Base-by-base conservation (phyloP, 2,888 invertebrate species). In the Torymus texanus region DNA sequence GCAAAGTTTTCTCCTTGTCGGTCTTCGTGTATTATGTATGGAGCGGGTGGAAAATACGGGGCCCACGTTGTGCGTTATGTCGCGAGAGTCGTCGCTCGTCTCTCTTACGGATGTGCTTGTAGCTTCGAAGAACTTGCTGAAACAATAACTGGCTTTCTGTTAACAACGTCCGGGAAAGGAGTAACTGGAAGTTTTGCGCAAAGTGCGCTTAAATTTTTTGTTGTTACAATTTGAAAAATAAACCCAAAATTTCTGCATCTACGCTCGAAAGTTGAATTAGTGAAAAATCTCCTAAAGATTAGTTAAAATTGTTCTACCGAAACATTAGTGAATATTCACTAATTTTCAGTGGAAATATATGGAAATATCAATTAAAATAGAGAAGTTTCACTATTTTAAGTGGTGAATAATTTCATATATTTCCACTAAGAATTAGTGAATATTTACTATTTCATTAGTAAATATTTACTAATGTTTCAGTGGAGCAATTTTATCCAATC, bases 1-100 rank as follows among this genome's bases (percentile, higher is more conserved):
- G 75, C 68, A 75, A 75, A 75, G 55, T 75, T 75, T 75, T 68
- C 75, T 68, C 41, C 68, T 58, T 56, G 61, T 63, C 56, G 55
- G 12, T 41, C 14, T 41, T n/a, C 12, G 12, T 62, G 41, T 63
- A 59, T 16, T 63, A 41, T 63, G n/a, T 63, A 65, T 65, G 18
- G 50, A 51, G 41, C 41, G 41, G 41, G 8, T 18, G 41, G 12
- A 12, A 63, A 63, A 41, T 41, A 0, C n/a, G 13, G 13, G 65
- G 16, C 50, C 16, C 53, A 16, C 29, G 55, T 73, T 18, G 72
- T 63, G 63, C 29, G 71, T n/a, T 16, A 14, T 50, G 70, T 53
- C 8, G 59, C 24, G 21, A 21, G 21, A 21, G 21, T 21, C 21
- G 21, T 21, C 2, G 21, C 21, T 21, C 21, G 8, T 16, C 18